A percentile compares a stretch with the other conserved stretches of the same genome.
Conservation (phyloP, 2,888 invertebrate species). For the Labia minor region DNA sequence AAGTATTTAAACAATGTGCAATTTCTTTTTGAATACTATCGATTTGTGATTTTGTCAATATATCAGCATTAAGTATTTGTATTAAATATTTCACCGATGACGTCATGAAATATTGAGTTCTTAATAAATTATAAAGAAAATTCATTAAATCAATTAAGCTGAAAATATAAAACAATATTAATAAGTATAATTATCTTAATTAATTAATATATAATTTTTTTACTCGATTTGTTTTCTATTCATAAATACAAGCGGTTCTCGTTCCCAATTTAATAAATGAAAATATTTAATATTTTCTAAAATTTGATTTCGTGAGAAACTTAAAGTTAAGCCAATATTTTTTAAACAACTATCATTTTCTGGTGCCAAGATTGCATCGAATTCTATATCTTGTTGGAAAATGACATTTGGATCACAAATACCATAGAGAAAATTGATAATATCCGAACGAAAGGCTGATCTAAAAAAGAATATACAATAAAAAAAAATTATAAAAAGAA, state of each 20-base stretch:
- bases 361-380: not conserved
- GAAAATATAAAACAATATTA: not conserved
- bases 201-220: not conserved
- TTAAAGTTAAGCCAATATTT: not conserved
- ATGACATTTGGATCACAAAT: not conserved
- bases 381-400: not conserved
- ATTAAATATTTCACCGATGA: not conserved
- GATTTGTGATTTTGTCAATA: too few relatives aligned
- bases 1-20: not conserved
- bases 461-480: not conserved
- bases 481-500: too few relatives aligned
- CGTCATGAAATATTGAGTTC: not conserved
- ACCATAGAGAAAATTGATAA: not conserved
- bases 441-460: not conserved
- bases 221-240: not conserved
- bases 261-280: not conserved
- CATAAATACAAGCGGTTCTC: not conserved
- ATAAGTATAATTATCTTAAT: not conserved
- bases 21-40: too few relatives aligned
- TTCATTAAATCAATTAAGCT: not conserved
- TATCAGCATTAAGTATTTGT: too few relatives aligned
- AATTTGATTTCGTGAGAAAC: not conserved
- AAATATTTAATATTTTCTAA: not conserved
- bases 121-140: not conserved
- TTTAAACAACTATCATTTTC: not conserved